Evolutionary conservation across 2,797 vertebrate genomes (phyloP).

Genomic region (Hylomyscus alleni): DNA sequence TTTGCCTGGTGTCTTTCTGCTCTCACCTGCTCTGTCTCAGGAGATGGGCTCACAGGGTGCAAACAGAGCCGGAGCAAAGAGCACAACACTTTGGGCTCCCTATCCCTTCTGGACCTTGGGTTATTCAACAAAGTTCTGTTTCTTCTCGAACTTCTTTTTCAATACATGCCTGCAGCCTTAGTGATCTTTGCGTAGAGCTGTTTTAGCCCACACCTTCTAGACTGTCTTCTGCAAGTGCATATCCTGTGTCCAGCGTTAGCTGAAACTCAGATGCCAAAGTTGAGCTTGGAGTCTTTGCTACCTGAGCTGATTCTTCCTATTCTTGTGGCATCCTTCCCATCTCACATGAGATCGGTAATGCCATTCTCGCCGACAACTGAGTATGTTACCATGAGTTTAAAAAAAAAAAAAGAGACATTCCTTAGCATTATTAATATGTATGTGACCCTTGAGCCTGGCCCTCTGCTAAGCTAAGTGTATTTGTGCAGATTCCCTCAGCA

Average conservation of each 20-base stretch:
- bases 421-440: conserved; percentile 13
- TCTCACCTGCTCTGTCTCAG: background rate
- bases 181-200: background rate
- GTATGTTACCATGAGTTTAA: background rate
- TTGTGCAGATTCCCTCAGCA: conserved; percentile 1
- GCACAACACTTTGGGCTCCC: background rate
- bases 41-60: background rate
- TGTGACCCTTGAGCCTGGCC: conserved; percentile 6
- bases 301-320: background rate
- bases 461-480: background rate
- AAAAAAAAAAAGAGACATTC: conserved; percentile 15
- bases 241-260: background rate
- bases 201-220: conserved; percentile 34
- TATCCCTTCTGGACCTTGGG: background rate
- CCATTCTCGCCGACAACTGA: background rate
- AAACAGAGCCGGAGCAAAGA: background rate
- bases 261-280: background rate
- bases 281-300: background rate
- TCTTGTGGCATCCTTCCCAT: too few relatives aligned
- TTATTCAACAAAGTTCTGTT: background rate
- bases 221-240: background rate
- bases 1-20: background rate
- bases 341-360: background rate
- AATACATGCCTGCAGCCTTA: background rate
- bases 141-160: conserved; percentile 51